Percentiles rank a stretch among this genome's conserved stretches.
These are phyloP conservation scores for Chalcis sispes DNA, from an alignment of 2,888 invertebrate genomes.

Conservation along the genomic window DNA sequence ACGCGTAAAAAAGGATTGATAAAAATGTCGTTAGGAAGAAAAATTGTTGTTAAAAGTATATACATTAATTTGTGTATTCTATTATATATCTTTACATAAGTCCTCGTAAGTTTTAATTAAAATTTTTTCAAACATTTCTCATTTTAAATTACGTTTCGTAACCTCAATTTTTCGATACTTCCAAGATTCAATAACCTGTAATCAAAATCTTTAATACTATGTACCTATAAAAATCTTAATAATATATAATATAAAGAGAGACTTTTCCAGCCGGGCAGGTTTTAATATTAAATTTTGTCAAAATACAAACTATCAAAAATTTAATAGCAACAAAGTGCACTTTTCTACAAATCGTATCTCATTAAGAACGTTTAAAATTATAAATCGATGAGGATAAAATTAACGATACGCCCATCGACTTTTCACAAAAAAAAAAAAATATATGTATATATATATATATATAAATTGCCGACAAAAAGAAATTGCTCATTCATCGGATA, in stretches of 20 bases:
- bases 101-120: background rate
- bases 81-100: background rate
- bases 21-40: too few species aligned
- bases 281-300: too few species aligned
- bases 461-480: background rate
- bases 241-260: constrained; percentile 10
- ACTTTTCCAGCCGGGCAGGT: background rate
- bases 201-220: background rate
- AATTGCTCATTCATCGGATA: background rate
- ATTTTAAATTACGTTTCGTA: background rate
- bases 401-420: background rate
- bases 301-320: too few species aligned
- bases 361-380: background rate
- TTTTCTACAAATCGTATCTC: background rate
- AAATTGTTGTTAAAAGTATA: background rate
- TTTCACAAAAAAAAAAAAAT: too few species aligned
- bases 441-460: too few species aligned
- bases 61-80: background rate
- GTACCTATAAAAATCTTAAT: background rate
- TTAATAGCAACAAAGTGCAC: too few species aligned
- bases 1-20: too few species aligned
- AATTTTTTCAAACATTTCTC: background rate
- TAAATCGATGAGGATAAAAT: background rate
- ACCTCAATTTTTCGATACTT: too few species aligned
- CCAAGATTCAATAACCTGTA: background rate